A percentile compares a stretch with the other conserved stretches of the same genome.
Conservation (phyloP, 2,797 vertebrate genomes). For the Phoebastria nigripes region DNA sequence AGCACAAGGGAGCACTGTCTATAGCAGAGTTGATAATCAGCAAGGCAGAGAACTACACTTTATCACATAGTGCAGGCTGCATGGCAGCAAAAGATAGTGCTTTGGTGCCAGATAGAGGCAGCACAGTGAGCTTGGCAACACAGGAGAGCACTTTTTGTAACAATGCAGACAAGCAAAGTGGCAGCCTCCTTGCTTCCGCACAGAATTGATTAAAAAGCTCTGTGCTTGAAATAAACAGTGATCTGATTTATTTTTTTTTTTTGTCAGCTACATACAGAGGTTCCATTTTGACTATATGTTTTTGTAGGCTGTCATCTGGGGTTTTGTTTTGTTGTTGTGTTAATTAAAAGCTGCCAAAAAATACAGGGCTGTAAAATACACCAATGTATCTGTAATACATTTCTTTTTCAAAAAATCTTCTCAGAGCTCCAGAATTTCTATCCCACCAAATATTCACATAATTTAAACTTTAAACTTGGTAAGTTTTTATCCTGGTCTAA, state of each 20-base stretch:
- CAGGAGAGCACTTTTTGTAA: slow-evolving; percentile 24
- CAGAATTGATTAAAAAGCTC: slow-evolving; percentile 41
- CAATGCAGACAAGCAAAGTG: slow-evolving; percentile 2
- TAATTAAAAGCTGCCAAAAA: slow-evolving; percentile 11
- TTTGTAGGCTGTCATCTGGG: slow-evolving; percentile 12
- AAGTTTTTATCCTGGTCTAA: not conserved
- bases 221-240: slow-evolving; percentile 46
- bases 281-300: slow-evolving; percentile 8
- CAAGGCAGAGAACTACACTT: slow-evolving; percentile 47
- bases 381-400: not conserved
- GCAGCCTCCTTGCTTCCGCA: not conserved
- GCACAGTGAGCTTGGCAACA: slow-evolving; percentile 19
- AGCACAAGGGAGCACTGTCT: slow-evolving; percentile 21
- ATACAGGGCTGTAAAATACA: not conserved
- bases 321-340: not conserved
- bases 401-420: not conserved
- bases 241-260: not conserved
- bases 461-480: not conserved
- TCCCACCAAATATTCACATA: not conserved
- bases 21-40: slow-evolving; percentile 13
- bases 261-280: slow-evolving; percentile 10
- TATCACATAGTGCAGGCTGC: slow-evolving; percentile 58
- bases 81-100: slow-evolving; percentile 53
- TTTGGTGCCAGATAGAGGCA: slow-evolving; percentile 46
- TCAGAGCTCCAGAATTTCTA: not conserved